Evolutionary conservation across 2,888 invertebrate genomes (phyloP), one percentile per base, ranked within the genome.

Genomic region (Gastrophysa polygoni): DNA sequence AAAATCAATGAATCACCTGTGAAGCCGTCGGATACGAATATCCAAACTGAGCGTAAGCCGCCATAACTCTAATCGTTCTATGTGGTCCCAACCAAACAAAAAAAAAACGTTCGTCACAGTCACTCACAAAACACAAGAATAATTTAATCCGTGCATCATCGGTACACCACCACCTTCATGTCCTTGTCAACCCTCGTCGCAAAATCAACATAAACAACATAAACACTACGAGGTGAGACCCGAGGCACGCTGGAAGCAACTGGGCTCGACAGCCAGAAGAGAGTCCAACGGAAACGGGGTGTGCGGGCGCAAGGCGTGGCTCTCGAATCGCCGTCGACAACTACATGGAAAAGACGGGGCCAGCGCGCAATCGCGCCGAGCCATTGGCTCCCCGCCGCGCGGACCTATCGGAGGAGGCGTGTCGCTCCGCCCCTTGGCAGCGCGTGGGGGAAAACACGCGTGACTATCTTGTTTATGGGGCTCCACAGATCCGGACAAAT

Each of bases 1-100:
- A n/a, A n/a, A n/a, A n/a, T n/a, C n/a, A n/a, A 49, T n/a, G 20
- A 14, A 29, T 50, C 85, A 95, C 94, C 93, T 94, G 95, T 78
- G 93, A 91, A 81, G 93, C 92, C 87, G 94, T 88, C 87, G 93
- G 92, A 87, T 94, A 94, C 78, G 92, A 88, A 83, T 94, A 95
- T 86, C 94, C 93, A 85, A 94, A 94, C 85, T 95, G 94, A 81
- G 94, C 89, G 85, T 95, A 95, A 77, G 93, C 92, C 82, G 94
- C 88, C 88, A 88, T 87, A 17, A 66, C 68, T 63, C 67, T 59
- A 7, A 3, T 24, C 4, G 60, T 57, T n/a, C n/a, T n/a, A 59
- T 61, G 47, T 62, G 58, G 59, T 61, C 20, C 49, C 51, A 24
- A 7, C 34, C 20, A 55, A 59, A 34, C 38, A 48, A 57, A 60